These are phyloP conservation scores for Pentalonia nigronervosa DNA, from an alignment of 1,140 invertebrate species.

Conservation along the genomic window DNA sequence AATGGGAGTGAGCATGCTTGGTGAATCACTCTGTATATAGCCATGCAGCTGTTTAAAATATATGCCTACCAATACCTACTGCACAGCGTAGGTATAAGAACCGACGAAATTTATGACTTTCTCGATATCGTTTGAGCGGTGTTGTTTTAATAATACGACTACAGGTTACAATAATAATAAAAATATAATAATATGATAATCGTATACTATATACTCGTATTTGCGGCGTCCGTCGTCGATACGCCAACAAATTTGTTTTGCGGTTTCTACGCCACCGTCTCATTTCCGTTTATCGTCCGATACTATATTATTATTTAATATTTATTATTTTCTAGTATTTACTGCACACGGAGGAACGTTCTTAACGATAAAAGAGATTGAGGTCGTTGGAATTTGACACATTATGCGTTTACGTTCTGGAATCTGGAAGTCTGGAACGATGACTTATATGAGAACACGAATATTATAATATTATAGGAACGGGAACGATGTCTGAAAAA, in stretches of 20 bases:
- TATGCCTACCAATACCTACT: background rate
- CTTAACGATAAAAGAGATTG: too few species aligned
- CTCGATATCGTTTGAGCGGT: background rate
- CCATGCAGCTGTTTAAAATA: background rate
- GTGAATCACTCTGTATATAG: background rate
- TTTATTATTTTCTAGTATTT: background rate
- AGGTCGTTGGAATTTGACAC: too few species aligned
- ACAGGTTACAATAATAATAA: background rate
- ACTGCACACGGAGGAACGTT: background rate
- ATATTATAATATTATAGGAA: too few species aligned
- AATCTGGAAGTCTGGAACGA: background rate
- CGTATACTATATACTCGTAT: background rate
- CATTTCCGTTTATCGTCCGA: background rate
- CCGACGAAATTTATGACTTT: slow-evolving; percentile 33
- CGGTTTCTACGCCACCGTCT: background rate
- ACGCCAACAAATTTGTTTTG: background rate
- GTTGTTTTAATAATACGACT: background rate
- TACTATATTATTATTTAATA: background rate
- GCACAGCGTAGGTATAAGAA: background rate
- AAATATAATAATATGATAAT: background rate
- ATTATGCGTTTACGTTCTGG: too few species aligned
- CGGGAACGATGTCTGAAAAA: too few species aligned
- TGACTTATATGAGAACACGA: too few species aligned
- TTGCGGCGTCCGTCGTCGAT: background rate
- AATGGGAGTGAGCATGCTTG: too few species aligned